Conservation (phyloP, 1,140 invertebrate species). For the Oryzaephilus surinamensis region DNA sequence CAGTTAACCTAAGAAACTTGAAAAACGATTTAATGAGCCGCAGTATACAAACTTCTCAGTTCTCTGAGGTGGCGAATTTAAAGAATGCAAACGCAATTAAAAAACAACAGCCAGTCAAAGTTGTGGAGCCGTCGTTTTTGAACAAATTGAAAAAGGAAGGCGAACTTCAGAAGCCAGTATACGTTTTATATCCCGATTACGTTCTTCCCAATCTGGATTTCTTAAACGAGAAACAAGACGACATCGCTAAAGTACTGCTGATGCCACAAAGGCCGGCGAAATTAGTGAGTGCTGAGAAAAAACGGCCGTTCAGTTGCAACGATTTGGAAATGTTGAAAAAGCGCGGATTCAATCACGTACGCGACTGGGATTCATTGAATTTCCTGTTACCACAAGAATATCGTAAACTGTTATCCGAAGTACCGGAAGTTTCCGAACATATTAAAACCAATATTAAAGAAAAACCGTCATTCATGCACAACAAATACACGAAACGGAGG, state of each 20-base stretch:
- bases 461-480: conserved; percentile 56
- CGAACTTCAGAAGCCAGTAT: conserved; percentile 62
- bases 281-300: conserved; percentile 24
- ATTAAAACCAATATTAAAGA: conserved; percentile 42
- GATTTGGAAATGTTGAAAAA: conserved; percentile 71
- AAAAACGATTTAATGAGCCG: conserved; percentile 47
- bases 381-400: conserved; percentile 76
- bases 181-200: conserved; percentile 86
- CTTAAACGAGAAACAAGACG: conserved; percentile 53
- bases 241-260: conserved; percentile 41
- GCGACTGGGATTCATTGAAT: conserved; percentile 85
- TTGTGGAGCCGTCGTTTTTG: conserved; percentile 54
- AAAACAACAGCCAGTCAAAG: conserved; percentile 36
- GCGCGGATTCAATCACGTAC: conserved; percentile 69
- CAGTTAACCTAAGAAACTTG: conserved; percentile 1
- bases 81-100: conserved; percentile 18
- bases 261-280: conserved; percentile 31
- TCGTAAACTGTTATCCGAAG: conserved; percentile 57
- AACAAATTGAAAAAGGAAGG: conserved; percentile 50
- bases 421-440: conserved; percentile 59
- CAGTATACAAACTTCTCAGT: conserved; percentile 58
- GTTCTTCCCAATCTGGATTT: conserved; percentile 81
- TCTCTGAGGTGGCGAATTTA: conserved; percentile 33
- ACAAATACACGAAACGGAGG: conserved; percentile 41
- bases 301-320: conserved; percentile 70